phyloP scores from a whole-genome alignment of 1,140 invertebrate species.

The Drosophila ogumai region DNA sequence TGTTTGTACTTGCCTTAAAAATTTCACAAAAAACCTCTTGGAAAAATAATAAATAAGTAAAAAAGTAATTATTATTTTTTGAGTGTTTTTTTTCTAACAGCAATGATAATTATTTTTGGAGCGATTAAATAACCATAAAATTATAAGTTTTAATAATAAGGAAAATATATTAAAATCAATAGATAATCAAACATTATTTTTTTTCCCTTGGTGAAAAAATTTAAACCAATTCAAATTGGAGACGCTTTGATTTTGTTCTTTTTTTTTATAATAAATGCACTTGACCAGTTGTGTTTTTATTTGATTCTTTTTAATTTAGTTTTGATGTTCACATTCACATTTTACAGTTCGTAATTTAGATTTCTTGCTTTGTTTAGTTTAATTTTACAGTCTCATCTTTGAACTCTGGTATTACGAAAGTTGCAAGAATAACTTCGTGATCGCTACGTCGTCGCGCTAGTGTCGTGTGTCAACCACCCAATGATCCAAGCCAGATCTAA shows the following conservation, averaged over 20 bases:
- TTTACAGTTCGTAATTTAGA: constrained; percentile 67
- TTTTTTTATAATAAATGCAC: constrained; percentile 44
- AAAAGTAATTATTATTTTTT: too few relatives aligned
- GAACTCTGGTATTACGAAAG: constrained; percentile 76
- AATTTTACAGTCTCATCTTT: constrained; percentile 83
- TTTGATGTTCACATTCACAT: constrained; percentile 71
- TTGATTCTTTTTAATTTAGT: constrained; percentile 70
- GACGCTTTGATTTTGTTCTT: constrained; percentile 10
- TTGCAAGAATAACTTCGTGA: constrained; percentile 74
- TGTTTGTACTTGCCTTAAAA: too few relatives aligned
- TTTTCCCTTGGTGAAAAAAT: too few relatives aligned
- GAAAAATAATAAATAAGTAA: too few relatives aligned
- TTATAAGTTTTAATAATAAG: too few relatives aligned
- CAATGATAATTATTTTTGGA: too few relatives aligned
- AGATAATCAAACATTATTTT: too few relatives aligned
- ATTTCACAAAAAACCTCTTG: too few relatives aligned
- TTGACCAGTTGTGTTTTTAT: constrained; percentile 52
- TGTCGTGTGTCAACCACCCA: constrained; percentile 33
- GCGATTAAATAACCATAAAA: too few relatives aligned
- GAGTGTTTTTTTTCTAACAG: too few relatives aligned
- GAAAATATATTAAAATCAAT: too few relatives aligned
- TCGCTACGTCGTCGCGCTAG: constrained; percentile 31
- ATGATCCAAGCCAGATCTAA: neutral
- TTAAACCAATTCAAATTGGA: constrained; percentile 18
- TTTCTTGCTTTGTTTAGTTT: constrained; percentile 70